Evolutionary conservation across 92 coral and sea anemone genomes (phyloP), one percentile per base, ranked within the genome.

Genomic region (Phenganax stokvisi): DNA sequence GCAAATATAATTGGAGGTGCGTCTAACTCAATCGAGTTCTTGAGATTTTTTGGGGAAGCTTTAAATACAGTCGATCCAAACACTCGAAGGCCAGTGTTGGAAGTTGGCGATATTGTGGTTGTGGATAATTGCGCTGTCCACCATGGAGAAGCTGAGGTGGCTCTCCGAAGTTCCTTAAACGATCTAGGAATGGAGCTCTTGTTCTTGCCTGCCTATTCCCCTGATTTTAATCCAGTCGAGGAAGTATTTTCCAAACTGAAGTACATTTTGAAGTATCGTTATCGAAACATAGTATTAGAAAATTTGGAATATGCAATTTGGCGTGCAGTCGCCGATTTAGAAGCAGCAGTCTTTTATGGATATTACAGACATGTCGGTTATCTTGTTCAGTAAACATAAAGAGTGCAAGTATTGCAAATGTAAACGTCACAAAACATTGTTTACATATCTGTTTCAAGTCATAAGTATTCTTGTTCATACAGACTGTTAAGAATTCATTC

Each of bases 61-160:
- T 76, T 82, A 44, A 29, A 85, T 55, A 76, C 84, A 85, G 84
- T 88, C 52, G 87, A 88, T 73, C 84, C 84, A 68, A 72, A 31
- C 17, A 84, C 90, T 56, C 28, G 12, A 27, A 64, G 90, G 51
- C 87, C 87, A 79, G 83, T 86, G 55, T 51, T 86, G 30, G 87
- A 83, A 71, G 91, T 89, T 59, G 87, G 87, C 15, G 87, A 83
- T 76, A 83, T 78, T 85, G 71, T 87, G 30, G 89, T 85, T 74
- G 86, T 87, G 3, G 89, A 87, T 74, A 87, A 89, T 74, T 76
- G 75, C 20, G 89, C 92, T 69, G 81, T 83, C 13, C 90, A 87
- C 84, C 93, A 87, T 71, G 89, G 90, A 65, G 81, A 89, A 83
- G 90, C 86, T 57, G 90, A 87, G 61, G 63, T 54, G 55, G 89